Percentiles rank a stretch among this genome's conserved stretches.
phyloP scores from a whole-genome alignment of 2,888 invertebrate species.

The Cyrtodaria siliqua region DNA sequence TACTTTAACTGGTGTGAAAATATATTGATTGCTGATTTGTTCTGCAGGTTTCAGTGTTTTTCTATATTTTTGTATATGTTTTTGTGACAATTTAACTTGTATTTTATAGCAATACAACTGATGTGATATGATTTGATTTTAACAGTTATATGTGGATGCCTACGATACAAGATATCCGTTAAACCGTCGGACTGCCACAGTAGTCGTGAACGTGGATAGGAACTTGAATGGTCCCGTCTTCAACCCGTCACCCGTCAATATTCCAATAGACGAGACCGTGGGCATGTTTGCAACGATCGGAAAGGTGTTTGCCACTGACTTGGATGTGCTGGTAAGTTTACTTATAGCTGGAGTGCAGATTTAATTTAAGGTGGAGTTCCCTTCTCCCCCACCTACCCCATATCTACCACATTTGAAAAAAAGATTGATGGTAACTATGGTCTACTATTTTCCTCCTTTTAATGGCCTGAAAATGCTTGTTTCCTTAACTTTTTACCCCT shows the following conservation, averaged over 20 bases:
- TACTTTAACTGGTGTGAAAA: no score
- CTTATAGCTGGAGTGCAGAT: no score
- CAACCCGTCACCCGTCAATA: slow-evolving; percentile 14
- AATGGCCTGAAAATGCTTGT: no score
- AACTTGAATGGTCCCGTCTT: slow-evolving; percentile 66
- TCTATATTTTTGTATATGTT: background rate
- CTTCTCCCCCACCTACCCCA: no score
- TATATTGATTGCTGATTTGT: background rate
- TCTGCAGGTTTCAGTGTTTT: background rate
- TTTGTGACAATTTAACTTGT: background rate
- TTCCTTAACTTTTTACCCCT: no score
- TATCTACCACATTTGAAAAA: no score
- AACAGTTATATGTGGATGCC: slow-evolving; percentile 57
- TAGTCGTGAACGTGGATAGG: slow-evolving; percentile 63
- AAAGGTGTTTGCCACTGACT: slow-evolving; percentile 58
- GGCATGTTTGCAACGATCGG: slow-evolving; percentile 31
- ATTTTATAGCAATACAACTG: no score
- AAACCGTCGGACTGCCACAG: slow-evolving; percentile 61
- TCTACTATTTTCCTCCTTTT: no score
- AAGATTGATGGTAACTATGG: no score
- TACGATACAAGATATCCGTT: slow-evolving; percentile 67
- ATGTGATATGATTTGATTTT: slow-evolving; percentile 15
- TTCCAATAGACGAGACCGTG: slow-evolving; percentile 52
- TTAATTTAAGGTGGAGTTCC: no score
- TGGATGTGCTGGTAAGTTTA: slow-evolving; percentile 62